Evolutionary conservation across 2,797 vertebrate genomes (phyloP), one percentile per base, ranked within the genome.

Genomic region (Brachyrhaphis roseni): DNA sequence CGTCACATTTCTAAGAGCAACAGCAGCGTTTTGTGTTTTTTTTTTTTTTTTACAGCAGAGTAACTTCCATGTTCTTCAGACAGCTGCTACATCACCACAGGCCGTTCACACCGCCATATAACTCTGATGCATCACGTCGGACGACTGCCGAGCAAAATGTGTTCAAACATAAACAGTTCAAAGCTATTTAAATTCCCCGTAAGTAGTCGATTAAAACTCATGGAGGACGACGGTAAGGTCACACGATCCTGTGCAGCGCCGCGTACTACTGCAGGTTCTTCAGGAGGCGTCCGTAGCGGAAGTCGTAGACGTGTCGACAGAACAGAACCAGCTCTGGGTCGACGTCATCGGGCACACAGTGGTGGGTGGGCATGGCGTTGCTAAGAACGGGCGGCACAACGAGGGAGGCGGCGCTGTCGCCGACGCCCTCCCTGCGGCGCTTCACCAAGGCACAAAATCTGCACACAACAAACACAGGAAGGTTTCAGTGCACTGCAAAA

Each of bases 361-460:
- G 98, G 94, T 99, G 97, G 87, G 97, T 95, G 75, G 98, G 98
- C 78, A 97, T 97, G 91, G 97, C 95, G 85, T 97, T 97, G 90
- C 96, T 96, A 78, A 95, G 95, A 0, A 97, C 95, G 6, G 97
- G 97, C 84, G 98, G 98, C 90, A 99, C 97, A 95, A 98, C 88
- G 2, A 91, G 80, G 85, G 90, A 91, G 83, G 97, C 93, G 78
- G 95, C 94, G 81, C 95, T 95, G 95, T 96, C 96, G 1, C 94
- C 95, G 77, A 97, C 96, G 73, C 97, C 97, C 89, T 99, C 98
- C 20, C 96, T 95, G 66, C 96, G 96, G 93, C 97, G 97, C 93
- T 98, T 99, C 89, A 97, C 97, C 97, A 99, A 99, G 97, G 98
- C 98, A 98, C 98, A 98, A 97, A 99, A 99, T 97, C 98, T 99